These are phyloP conservation scores for Molossus molossus DNA, from an alignment of 2,797 vertebrate genomes.

Conservation along the genomic window DNA sequence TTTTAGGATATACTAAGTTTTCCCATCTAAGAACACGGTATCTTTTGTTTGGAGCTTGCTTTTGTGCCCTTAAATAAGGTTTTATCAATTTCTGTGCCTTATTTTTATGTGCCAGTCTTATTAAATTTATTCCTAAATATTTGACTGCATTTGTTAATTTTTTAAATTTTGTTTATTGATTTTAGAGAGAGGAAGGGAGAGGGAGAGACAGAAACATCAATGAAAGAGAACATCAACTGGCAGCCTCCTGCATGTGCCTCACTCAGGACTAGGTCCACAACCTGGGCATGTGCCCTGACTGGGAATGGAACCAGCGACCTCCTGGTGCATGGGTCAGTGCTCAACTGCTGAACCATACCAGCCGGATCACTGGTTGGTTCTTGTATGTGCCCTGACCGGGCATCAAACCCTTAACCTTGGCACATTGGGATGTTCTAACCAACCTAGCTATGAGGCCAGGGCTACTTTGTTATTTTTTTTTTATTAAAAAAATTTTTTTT, in stretches of 20 bases:
- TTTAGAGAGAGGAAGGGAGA: too few relatives aligned
- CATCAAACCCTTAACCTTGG: background rate
- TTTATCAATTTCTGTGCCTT: background rate
- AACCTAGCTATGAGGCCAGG: background rate
- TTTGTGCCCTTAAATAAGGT: constrained; percentile 7
- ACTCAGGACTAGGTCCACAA: too few relatives aligned
- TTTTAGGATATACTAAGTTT: background rate
- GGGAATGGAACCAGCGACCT: too few relatives aligned
- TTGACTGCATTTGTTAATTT: background rate
- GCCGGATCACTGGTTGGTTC: background rate
- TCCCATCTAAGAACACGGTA: background rate
- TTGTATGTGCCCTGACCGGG: background rate
- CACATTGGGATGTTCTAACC: background rate
- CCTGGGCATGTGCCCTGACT: too few relatives aligned
- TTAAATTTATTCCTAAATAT: background rate
- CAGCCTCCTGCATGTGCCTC: too few relatives aligned
- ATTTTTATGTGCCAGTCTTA: background rate
- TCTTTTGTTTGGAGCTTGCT: constrained; percentile 17
- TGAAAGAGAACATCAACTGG: too few relatives aligned
- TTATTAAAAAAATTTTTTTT: too few relatives aligned
- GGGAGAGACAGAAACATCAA: too few relatives aligned
- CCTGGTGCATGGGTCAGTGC: too few relatives aligned
- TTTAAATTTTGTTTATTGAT: too few relatives aligned
- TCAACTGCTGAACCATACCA: too few relatives aligned
- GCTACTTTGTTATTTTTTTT: background rate